Evolutionary conservation across 2,113 vertebrate genomes (phyloP).

Genomic region (rabbit (Oryctolagus cuniculus)): mOryCun1.1 NC_091453.1:47413501-47414000

Average conservation of each 20-base stretch:
- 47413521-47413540: too few relatives aligned
- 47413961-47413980: not conserved
- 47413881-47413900: conserved; percentile 1
- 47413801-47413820: not conserved
- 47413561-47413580: too few relatives aligned
- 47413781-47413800: not conserved
- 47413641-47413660: not conserved
- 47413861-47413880: not conserved
- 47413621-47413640: not conserved
- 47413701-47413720: not conserved
- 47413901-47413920: not conserved
- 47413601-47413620: not conserved
- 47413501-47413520: too few relatives aligned
- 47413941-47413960: not conserved
- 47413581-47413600: too few relatives aligned
- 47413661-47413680: not conserved
- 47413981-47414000: not conserved
- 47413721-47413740: not conserved
- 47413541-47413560: too few relatives aligned
- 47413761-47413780: not conserved
- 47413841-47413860: not conserved
- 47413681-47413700: conserved; percentile 9
- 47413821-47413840: not conserved
- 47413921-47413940: not conserved
- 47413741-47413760: not conserved